Evolutionary conservation across 2,888 invertebrate species (phyloP).

Genomic region (Ferdinandea cuprea): DNA sequence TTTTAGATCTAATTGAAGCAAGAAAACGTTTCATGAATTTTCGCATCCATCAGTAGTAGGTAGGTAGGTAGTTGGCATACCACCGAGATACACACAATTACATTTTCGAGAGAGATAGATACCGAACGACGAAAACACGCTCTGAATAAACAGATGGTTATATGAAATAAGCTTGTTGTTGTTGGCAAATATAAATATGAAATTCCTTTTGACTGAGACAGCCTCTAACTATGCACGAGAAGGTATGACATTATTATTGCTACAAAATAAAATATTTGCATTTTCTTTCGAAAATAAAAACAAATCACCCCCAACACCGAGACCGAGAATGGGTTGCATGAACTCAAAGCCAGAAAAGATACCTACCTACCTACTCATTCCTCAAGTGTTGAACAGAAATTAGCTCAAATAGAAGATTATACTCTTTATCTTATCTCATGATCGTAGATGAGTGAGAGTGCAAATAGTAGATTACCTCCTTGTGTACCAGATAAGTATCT

Average conservation of each 20-base stretch:
- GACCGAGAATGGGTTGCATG: not conserved
- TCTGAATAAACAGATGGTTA: constrained; percentile 41
- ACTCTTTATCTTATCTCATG: constrained; percentile 59
- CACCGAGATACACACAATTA: not conserved
- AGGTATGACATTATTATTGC: too few relatives aligned
- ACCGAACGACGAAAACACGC: constrained; percentile 22
- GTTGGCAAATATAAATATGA: constrained; percentile 41
- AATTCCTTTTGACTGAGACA: constrained; percentile 25
- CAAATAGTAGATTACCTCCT: constrained; percentile 48
- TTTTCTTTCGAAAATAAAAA: constrained; percentile 5
- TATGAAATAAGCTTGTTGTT: constrained; percentile 19
- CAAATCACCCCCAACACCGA: not conserved
- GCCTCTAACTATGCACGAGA: not conserved
- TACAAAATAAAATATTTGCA: constrained; percentile 45
- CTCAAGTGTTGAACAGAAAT: constrained; percentile 41
- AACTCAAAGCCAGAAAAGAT: constrained; percentile 13
- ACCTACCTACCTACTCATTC: not conserved
- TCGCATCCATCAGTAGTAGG: constrained; percentile 20
- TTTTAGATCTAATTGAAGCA: constrained; percentile 13
- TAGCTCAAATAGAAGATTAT: constrained; percentile 31
- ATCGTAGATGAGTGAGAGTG: constrained; percentile 34
- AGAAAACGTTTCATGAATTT: constrained; percentile 15
- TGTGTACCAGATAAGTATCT: constrained; percentile 4
- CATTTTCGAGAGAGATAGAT: not conserved
- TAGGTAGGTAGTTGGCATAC: not conserved